Evolutionary conservation across 2,797 vertebrate genomes (phyloP).

Genomic region (Mormyrus proboscirostris): DNA sequence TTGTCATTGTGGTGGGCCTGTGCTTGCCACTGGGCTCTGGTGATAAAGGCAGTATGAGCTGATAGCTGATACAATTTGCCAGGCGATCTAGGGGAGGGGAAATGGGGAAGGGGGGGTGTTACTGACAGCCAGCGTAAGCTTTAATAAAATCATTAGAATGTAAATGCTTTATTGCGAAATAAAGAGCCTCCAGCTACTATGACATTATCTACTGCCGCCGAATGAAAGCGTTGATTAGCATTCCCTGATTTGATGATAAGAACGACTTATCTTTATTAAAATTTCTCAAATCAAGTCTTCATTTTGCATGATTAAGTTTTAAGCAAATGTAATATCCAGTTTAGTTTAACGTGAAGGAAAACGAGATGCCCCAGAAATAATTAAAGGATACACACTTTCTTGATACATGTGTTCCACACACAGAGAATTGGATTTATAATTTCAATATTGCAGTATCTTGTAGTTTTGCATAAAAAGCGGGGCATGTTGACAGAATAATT

Average conservation of each 20-base stretch:
- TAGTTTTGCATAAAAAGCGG: conserved; percentile 92
- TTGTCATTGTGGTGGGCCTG: conserved; percentile 86
- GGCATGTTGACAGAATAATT: conserved; percentile 89
- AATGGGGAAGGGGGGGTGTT: conserved; percentile 58
- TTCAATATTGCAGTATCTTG: conserved; percentile 96
- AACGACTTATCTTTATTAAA: conserved; percentile 99
- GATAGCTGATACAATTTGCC: conserved; percentile 99
- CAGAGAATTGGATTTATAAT: conserved; percentile 95
- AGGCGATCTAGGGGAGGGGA: conserved; percentile 65
- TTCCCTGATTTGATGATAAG: conserved; percentile 98
- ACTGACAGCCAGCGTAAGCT: conserved; percentile 90
- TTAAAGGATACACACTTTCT: conserved; percentile 92
- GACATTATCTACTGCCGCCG: conserved; percentile 84
- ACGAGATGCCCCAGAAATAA: conserved; percentile 85
- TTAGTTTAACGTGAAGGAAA: conserved; percentile 59
- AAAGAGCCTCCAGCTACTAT: conserved; percentile 96
- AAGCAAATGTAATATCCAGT: conserved; percentile 99
- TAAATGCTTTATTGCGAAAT: conserved; percentile 99
- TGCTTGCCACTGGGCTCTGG: conserved; percentile 89
- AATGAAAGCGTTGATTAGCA: conserved; percentile 97
- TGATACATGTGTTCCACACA: conserved; percentile 97
- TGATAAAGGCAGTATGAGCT: conserved; percentile 98
- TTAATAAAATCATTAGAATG: conserved; percentile 99
- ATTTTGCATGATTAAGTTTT: conserved; percentile 99
- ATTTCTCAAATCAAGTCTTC: conserved; percentile 99